Conservation (phyloP, 2,888 invertebrate species). For the Meiosimyza decipiens region DNA sequence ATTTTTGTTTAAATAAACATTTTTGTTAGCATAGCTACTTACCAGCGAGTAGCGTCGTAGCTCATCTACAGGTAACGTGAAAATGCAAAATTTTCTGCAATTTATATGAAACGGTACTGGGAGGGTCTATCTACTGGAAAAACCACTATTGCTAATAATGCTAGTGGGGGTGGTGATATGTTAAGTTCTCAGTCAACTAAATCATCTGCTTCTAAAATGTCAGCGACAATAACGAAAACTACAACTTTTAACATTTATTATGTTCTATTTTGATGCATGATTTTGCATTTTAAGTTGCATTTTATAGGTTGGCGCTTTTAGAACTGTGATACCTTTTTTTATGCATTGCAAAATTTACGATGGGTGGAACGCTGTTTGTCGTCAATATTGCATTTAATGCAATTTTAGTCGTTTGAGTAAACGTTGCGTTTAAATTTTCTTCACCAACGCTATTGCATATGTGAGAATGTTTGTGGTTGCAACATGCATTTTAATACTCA, state of each 20-base stretch:
- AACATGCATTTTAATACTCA: too few relatives aligned
- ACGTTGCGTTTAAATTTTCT: too few relatives aligned
- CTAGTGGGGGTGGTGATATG: too few relatives aligned
- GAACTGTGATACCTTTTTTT: too few relatives aligned
- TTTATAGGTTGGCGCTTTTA: too few relatives aligned
- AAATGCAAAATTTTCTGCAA: constrained; percentile 16
- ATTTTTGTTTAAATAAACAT: constrained; percentile 21
- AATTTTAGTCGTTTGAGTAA: too few relatives aligned
- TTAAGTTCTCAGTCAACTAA: neutral
- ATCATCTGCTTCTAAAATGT: constrained; percentile 9
- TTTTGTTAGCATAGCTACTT: constrained; percentile 6
- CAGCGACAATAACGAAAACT: constrained; percentile 1
- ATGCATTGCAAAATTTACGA: too few relatives aligned
- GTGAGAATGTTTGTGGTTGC: too few relatives aligned
- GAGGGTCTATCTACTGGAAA: neutral
- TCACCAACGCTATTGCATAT: too few relatives aligned
- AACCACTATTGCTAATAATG: neutral
- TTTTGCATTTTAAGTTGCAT: constrained; percentile 12
- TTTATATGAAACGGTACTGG: neutral
- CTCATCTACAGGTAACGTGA: constrained; percentile 7
- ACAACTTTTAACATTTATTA: constrained; percentile 2
- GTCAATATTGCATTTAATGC: too few relatives aligned
- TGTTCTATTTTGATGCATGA: neutral
- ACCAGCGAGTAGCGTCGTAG: neutral
- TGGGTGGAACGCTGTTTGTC: too few relatives aligned